Conservation (phyloP, 2,113 vertebrate genomes). For the Helogale parvula region DNA sequence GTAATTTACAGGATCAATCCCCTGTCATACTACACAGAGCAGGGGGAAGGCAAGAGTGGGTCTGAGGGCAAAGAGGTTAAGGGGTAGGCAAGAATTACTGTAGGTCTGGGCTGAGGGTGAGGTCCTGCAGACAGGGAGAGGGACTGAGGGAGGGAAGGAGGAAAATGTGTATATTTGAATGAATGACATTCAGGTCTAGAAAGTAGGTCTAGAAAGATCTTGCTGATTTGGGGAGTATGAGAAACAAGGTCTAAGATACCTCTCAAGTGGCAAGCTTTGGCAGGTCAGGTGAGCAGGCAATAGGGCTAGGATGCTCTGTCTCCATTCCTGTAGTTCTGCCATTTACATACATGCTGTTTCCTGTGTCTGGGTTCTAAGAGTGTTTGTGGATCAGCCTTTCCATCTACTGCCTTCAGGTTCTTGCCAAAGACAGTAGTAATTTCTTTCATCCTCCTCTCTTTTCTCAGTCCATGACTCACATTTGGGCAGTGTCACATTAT, state of each 20-base stretch:
- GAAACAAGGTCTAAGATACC: background rate
- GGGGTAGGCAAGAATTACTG: background rate
- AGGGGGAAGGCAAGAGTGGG: background rate
- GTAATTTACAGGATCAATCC: background rate
- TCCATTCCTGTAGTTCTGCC: background rate
- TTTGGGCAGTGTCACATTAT: background rate
- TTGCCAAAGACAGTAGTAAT: background rate
- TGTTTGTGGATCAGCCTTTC: background rate
- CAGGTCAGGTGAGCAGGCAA: background rate
- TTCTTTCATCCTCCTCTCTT: background rate
- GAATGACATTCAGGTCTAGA: background rate
- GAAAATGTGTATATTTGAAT: background rate
- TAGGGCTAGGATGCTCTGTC: background rate
- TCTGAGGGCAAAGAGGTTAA: background rate
- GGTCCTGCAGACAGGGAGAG: background rate
- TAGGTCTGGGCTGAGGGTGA: background rate
- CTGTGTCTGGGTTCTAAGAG: background rate
- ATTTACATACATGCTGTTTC: background rate
- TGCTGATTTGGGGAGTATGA: too few relatives aligned
- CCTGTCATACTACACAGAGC: background rate
- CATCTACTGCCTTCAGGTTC: background rate
- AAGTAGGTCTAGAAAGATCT: background rate
- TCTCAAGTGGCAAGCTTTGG: background rate
- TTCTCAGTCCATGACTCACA: background rate
- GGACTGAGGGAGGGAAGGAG: fast-evolving